A percentile compares a stretch with the other conserved stretches of the same genome.
Evolutionary conservation across 2,888 invertebrate genomes (phyloP).

Genomic region (Panorpa germanica): DNA sequence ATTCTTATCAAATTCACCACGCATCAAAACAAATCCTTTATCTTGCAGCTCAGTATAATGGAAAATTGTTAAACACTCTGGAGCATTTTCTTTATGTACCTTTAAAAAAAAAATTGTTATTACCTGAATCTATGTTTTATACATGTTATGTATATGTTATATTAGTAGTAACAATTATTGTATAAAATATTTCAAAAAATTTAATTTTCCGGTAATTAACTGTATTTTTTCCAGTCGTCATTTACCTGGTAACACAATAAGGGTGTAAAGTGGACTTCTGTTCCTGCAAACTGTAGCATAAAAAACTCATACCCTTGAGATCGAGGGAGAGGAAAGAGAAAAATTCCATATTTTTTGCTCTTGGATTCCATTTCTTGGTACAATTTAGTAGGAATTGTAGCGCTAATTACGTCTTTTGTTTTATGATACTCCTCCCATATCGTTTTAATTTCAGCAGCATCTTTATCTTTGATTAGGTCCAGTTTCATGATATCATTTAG

Average conservation of each 20-base stretch:
- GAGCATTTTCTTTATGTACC: conserved; percentile 75
- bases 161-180: neutral
- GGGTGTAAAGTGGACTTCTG: conserved; percentile 68
- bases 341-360: conserved; percentile 42
- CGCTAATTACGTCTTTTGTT: conserved; percentile 56
- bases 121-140: neutral
- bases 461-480: conserved; percentile 52
- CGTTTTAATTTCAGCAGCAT: conserved; percentile 43
- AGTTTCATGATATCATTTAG: conserved; percentile 58
- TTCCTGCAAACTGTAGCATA: conserved; percentile 50
- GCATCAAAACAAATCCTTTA: conserved; percentile 64
- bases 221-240: conserved; percentile 1
- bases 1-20: conserved; percentile 70
- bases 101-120: conserved; percentile 16
- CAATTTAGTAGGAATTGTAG: conserved; percentile 40
- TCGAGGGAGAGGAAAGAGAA: conserved; percentile 63
- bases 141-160: neutral
- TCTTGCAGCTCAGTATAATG: conserved; percentile 58
- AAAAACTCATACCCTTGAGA: conserved; percentile 75
- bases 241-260: conserved; percentile 62
- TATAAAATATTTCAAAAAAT: neutral
- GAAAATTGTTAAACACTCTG: conserved; percentile 63
- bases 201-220: neutral
- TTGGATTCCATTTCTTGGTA: conserved; percentile 37
- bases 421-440: conserved; percentile 73